Evolutionary conservation across 2,113 vertebrate genomes (phyloP).

Genomic region (Albula goreensis): DNA sequence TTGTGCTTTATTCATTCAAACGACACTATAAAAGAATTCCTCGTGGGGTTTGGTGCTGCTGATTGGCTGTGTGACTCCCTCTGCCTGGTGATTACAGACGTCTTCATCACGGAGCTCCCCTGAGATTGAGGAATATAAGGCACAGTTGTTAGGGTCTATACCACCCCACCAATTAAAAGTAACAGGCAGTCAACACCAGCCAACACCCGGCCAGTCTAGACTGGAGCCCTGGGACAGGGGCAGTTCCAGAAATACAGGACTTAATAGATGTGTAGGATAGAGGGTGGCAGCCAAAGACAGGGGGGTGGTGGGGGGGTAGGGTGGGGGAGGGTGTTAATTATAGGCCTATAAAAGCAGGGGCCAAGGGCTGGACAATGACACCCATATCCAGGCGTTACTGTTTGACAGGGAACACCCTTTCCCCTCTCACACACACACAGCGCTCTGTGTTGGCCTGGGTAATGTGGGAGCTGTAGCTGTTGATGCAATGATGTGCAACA

Average conservation of each 20-base stretch:
- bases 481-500: no score
- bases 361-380: conserved; percentile 43
- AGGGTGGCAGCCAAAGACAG: conserved; percentile 33
- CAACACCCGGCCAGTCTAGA: conserved; percentile 37
- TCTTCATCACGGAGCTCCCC: conserved; percentile 13
- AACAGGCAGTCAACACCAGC: conserved; percentile 49
- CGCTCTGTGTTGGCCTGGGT: no score
- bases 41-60: no score
- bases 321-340: conserved; percentile 44
- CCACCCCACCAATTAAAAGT: conserved; percentile 44
- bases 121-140: conserved; percentile 36
- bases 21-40: no score
- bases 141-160: conserved; percentile 57
- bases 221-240: conserved; percentile 53
- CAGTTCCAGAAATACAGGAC: conserved; percentile 61
- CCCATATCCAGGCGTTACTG: conserved; percentile 34
- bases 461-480: no score
- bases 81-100: not conserved
- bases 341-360: conserved; percentile 51
- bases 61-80: no score
- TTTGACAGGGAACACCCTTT: conserved; percentile 22
- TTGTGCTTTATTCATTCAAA: no score
- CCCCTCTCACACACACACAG: no score
- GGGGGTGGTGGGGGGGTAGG: conserved; percentile 35
- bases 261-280: conserved; percentile 39